Percentiles rank a stretch among this genome's conserved stretches.
Conservation (phyloP, 1,140 invertebrate genomes). For the Tachypleus tridentatus region DNA sequence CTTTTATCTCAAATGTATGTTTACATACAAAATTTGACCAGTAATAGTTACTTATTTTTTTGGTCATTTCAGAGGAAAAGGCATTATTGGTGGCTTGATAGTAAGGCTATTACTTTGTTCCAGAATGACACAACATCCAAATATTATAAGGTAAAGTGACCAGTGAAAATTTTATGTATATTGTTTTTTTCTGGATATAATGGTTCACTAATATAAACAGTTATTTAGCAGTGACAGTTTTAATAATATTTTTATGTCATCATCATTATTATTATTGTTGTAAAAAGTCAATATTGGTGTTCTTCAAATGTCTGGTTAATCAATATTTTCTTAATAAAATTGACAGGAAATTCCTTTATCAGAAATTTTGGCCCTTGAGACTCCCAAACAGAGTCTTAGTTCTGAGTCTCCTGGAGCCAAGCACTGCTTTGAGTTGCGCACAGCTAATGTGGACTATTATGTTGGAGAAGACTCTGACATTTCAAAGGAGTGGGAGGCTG, state of each 20-base stretch:
- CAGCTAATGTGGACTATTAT: conserved; percentile 72
- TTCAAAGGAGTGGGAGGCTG: conserved; percentile 86
- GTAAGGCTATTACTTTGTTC: conserved; percentile 87
- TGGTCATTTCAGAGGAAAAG: conserved; percentile 54
- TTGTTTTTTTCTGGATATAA: too few species aligned
- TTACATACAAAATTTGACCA: conserved; percentile 7
- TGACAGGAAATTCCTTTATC: conserved; percentile 69
- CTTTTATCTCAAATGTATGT: neutral
- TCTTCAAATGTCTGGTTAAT: too few species aligned
- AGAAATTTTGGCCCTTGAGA: conserved; percentile 71
- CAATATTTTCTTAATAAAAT: neutral
- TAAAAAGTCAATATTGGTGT: too few species aligned
- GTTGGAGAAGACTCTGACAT: conserved; percentile 74
- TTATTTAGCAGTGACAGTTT: too few species aligned
- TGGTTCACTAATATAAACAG: too few species aligned
- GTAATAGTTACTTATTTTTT: neutral
- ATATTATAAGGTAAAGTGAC: conserved; percentile 40
- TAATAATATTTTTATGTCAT: too few species aligned
- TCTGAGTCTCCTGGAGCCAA: conserved; percentile 38
- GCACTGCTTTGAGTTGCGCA: conserved; percentile 79
- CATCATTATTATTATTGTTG: too few species aligned
- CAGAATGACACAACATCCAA: conserved; percentile 39
- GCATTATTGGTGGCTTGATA: conserved; percentile 94
- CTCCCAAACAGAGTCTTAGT: conserved; percentile 39
- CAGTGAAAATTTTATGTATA: too few species aligned